phyloP scores from a whole-genome alignment of 2,113 vertebrate species.

The Oxygymnocypris stewartii region DNA sequence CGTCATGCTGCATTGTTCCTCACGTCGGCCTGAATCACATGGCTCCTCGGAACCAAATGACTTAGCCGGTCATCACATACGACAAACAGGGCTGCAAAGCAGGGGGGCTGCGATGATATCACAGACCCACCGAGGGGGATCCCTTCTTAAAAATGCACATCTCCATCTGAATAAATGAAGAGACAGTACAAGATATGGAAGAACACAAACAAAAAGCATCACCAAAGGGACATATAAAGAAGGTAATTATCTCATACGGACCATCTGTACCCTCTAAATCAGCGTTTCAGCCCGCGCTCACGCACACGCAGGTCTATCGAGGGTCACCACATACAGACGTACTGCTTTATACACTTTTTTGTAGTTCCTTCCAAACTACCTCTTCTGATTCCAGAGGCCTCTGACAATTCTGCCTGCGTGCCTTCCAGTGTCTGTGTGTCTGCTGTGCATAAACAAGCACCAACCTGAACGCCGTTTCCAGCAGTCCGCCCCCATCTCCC shows the following conservation, averaged over 20 bases:
- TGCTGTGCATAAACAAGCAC: constrained; percentile 32
- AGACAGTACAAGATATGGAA: neutral
- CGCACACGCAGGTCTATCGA: constrained; percentile 20
- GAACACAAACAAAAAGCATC: neutral
- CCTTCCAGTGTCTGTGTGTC: constrained; percentile 31
- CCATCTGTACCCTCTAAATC: constrained; percentile 26
- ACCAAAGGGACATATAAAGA: neutral
- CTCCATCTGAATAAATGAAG: neutral
- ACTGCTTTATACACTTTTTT: constrained; percentile 8
- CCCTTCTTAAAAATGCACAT: constrained; percentile 28
- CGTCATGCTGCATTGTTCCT: constrained; percentile 68
- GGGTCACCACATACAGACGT: constrained; percentile 11
- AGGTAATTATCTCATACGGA: neutral
- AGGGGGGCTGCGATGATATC: constrained; percentile 69
- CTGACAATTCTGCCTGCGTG: constrained; percentile 41
- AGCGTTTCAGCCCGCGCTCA: neutral
- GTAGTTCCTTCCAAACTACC: constrained; percentile 25
- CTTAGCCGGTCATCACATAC: constrained; percentile 80
- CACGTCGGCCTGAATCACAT: constrained; percentile 83
- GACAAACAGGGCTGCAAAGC: constrained; percentile 82
- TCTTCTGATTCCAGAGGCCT: constrained; percentile 25
- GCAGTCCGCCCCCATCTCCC: constrained; percentile 47
- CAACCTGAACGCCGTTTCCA: constrained; percentile 45
- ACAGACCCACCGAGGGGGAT: constrained; percentile 48
- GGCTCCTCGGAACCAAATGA: constrained; percentile 77